Percentiles rank a stretch among this genome's conserved stretches.
phyloP scores from a whole-genome alignment of 2,113 vertebrate genomes.

The Scartelaos histophorus region DNA sequence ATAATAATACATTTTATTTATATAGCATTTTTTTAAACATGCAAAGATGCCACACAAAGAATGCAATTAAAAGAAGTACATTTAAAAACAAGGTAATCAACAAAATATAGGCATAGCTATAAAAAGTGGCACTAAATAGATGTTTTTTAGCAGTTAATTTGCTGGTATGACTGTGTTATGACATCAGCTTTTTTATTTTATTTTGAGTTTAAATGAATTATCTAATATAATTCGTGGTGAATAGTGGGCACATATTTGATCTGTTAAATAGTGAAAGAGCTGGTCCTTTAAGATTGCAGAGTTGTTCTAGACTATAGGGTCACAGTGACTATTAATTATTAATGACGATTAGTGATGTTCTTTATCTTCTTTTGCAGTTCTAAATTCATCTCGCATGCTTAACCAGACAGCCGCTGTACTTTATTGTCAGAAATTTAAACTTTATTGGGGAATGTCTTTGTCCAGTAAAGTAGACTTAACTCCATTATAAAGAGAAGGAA shows the following conservation, averaged over 20 bases:
- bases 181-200: neutral
- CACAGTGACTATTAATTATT: constrained; percentile 24
- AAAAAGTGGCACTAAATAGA: too few relatives aligned
- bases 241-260: neutral
- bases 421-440: constrained; percentile 50
- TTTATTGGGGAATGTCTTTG: constrained; percentile 37
- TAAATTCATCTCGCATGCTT: constrained; percentile 44
- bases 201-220: neutral
- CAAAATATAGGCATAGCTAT: too few relatives aligned
- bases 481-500: constrained; percentile 44
- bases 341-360: constrained; percentile 7
- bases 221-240: neutral
- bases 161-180: too few relatives aligned
- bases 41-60: too few relatives aligned
- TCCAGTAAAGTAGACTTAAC: constrained; percentile 26
- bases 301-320: constrained; percentile 30
- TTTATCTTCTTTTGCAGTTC: constrained; percentile 59
- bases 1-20: too few relatives aligned
- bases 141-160: too few relatives aligned
- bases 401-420: constrained; percentile 45
- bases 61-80: too few relatives aligned
- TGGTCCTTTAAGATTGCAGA: constrained; percentile 30
- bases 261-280: neutral
- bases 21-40: too few relatives aligned
- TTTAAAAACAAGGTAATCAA: too few relatives aligned